phyloP scores from a whole-genome alignment of 2,888 invertebrate species.

The Habrosyne pyritoides region DNA sequence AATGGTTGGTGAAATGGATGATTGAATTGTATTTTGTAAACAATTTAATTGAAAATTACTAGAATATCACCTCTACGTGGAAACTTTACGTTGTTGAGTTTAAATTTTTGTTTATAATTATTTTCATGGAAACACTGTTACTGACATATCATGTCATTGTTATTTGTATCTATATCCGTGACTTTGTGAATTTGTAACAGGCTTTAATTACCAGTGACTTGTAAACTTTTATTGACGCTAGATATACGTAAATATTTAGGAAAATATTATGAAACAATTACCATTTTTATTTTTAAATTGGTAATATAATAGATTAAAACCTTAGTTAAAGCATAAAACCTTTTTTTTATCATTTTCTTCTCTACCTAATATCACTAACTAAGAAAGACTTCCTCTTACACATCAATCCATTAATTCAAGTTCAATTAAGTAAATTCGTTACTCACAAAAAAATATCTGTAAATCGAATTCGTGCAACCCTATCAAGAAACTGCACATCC shows the following conservation, averaged over 20 bases:
- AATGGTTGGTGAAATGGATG: neutral
- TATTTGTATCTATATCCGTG: neutral
- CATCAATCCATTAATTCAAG: no score
- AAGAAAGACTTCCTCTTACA: no score
- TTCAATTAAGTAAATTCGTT: neutral
- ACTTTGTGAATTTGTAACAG: neutral
- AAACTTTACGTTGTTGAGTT: neutral
- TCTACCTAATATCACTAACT: no score
- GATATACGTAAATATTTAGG: no score
- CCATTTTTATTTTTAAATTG: no score
- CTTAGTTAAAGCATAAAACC: no score
- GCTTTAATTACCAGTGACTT: neutral
- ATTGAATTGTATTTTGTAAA: constrained; percentile 7
- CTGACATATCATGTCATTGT: neutral
- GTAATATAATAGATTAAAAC: no score
- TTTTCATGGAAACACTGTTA: neutral
- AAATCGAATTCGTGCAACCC: neutral
- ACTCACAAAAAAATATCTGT: neutral
- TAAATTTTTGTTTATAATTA: neutral
- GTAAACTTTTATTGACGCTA: neutral
- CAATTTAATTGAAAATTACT: constrained; percentile 5
- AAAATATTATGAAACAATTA: no score
- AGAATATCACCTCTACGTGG: neutral
- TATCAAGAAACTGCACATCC: neutral
- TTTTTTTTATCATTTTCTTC: no score